These are phyloP conservation scores for Halisarca cf. caerulea DNA, from an alignment of 37 sponge, comb jelly and placozoan genomes.

Conservation along the genomic window DNA sequence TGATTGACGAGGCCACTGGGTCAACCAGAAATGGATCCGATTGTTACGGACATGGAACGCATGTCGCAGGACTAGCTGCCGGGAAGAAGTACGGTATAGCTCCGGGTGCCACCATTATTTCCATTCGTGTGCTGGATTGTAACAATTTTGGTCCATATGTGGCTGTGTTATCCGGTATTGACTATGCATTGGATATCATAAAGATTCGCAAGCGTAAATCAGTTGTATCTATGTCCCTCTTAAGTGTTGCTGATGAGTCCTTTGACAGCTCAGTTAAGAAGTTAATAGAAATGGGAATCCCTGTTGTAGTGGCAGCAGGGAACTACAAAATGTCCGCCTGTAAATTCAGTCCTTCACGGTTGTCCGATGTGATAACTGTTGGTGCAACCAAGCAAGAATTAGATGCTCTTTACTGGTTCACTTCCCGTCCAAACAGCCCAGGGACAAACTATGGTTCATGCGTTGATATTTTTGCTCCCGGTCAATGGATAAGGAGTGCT, in stretches of 20 bases:
- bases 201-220: conserved; percentile 26
- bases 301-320: conserved; percentile 67
- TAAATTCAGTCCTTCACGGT: conserved; percentile 45
- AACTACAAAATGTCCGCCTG: conserved; percentile 60
- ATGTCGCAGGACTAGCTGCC: conserved; percentile 62
- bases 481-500: conserved; percentile 51
- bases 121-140: conserved; percentile 71
- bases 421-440: not conserved
- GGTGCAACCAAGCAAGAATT: conserved; percentile 45
- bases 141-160: conserved; percentile 50
- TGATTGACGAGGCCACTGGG: not conserved
- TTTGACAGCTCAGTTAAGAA: conserved; percentile 33
- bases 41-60: conserved; percentile 76
- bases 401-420: conserved; percentile 11
- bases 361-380: conserved; percentile 56
- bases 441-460: conserved; percentile 65
- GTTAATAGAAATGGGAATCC: conserved; percentile 37
- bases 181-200: conserved; percentile 6
- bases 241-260: conserved; percentile 4
- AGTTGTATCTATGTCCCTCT: conserved; percentile 62
- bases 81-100: conserved; percentile 63
- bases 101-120: conserved; percentile 45
- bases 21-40: conserved; percentile 27
- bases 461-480: conserved; percentile 79
- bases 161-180: conserved; percentile 43